Evolutionary conservation across 2,113 vertebrate species (phyloP), one percentile per base, ranked within the genome.

Genomic region (Patagioenas fasciata): DNA sequence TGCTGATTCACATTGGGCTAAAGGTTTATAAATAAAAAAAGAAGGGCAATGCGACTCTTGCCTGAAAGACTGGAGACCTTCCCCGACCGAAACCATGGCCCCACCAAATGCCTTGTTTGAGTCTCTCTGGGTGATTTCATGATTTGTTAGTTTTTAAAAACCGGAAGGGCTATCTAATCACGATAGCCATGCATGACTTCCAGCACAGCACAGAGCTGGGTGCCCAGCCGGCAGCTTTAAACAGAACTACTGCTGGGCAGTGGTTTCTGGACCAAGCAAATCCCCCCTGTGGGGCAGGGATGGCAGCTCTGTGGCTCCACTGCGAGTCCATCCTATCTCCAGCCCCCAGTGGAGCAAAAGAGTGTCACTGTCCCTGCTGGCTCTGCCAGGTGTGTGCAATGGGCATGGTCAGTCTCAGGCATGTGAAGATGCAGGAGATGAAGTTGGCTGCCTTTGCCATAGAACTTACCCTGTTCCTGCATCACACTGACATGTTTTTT

Each of bases 1-100:
- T 91, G 92, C 66, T 96, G 97, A 91, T 95, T 95, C 93, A 12
- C 61, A 54, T 95, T 96, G 91, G 96, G 95, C 92, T 95, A 94
- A 93, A 53, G 67, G 51, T 70, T 95, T 95, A 67, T 64, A 26
- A 32, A n/a, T n/a, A n/a, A 91, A 62, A 15, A 29, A 64, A 28
- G 31, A 48, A 85, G 23, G 47, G 62, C 51, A 72, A 32, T 6
- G 1, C 1, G 56, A 80, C 69, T 65, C 88, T 81, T 75, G 36
- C 65, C 61, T 80, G 44, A 32, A 71, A 67, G 80, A 13, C 34
- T 57, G 38, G 48, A 91, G 38, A 81, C 32, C 69, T 79, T 70
- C 61, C 66, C 34, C 81, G 70, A 92, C 81, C 42, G 67, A 93
- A 92, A 84, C 23, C 26, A 72, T 28, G 13, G 5, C 10, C 40